Evolutionary conservation across 2,888 invertebrate species (phyloP).

Genomic region (Scelioninae gen. 2): DNA sequence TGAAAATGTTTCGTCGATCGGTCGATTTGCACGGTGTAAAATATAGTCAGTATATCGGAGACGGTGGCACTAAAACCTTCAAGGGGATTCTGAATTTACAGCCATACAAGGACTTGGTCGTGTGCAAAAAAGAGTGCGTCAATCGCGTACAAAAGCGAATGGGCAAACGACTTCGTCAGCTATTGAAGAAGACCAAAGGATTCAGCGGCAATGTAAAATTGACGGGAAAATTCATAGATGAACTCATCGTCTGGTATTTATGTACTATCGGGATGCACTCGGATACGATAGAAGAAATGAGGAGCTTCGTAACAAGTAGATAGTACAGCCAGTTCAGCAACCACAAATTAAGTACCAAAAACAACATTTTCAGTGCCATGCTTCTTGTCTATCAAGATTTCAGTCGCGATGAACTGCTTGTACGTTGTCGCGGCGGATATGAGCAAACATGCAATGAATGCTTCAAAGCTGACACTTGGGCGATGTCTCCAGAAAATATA

Average conservation of each 20-base stretch:
- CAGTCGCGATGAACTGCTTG: not conserved
- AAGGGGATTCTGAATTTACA: constrained; percentile 34
- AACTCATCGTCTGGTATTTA: constrained; percentile 52
- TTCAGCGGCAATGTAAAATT: no score
- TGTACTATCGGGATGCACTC: constrained; percentile 53
- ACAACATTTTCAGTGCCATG: not conserved
- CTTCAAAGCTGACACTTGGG: no score
- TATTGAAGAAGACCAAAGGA: constrained; percentile 6
- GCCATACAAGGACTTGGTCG: constrained; percentile 26
- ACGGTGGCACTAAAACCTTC: constrained; percentile 35
- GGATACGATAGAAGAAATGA: constrained; percentile 56
- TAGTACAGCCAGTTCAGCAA: not conserved
- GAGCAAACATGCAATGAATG: no score
- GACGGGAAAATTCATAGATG: constrained; percentile 46
- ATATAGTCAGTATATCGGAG: constrained; percentile 14
- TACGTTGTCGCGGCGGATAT: no score
- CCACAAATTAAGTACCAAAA: not conserved
- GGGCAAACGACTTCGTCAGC: no score
- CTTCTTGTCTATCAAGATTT: no score
- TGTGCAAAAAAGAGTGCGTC: no score
- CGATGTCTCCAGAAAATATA: no score
- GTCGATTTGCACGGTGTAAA: not conserved
- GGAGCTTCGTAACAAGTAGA: no score
- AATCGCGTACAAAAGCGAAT: no score
- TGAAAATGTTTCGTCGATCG: constrained; percentile 1